phyloP scores from a whole-genome alignment of 1,140 invertebrate species.

The Drosophila obscura region DNA sequence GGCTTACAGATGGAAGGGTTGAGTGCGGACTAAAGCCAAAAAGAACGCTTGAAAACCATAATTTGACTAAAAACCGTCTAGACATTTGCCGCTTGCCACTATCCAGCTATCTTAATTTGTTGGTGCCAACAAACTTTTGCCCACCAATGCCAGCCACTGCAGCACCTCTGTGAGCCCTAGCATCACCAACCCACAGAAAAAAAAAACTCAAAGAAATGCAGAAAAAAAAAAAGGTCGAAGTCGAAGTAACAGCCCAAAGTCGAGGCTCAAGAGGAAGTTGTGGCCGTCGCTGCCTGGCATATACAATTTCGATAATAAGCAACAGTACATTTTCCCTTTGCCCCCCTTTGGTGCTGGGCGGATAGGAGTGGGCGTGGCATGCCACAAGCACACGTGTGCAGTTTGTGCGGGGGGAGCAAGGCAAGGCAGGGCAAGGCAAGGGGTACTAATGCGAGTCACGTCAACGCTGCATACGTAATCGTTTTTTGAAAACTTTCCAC shows the following conservation, averaged over 20 bases:
- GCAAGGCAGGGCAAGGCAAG: too few relatives aligned
- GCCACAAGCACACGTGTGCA: slow-evolving; percentile 31
- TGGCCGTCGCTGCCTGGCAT: slow-evolving; percentile 67
- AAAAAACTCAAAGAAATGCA: slow-evolving; percentile 3
- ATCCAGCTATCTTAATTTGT: slow-evolving; percentile 78
- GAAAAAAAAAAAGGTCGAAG: slow-evolving; percentile 23
- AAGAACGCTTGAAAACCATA: slow-evolving; percentile 74
- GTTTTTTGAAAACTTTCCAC: slow-evolving; percentile 62
- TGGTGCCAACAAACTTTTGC: slow-evolving; percentile 75
- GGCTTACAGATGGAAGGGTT: neutral
- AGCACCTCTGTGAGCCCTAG: neutral
- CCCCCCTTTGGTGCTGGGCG: neutral
- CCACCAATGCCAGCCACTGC: slow-evolving; percentile 14
- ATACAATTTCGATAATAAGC: slow-evolving; percentile 82
- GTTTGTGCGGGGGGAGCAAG: slow-evolving; percentile 8
- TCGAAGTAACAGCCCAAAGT: neutral
- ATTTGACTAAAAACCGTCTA: slow-evolving; percentile 81
- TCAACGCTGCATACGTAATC: slow-evolving; percentile 79
- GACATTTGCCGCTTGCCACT: slow-evolving; percentile 61
- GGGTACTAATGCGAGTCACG: slow-evolving; percentile 72
- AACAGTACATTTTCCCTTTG: slow-evolving; percentile 56
- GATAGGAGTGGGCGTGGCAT: slow-evolving; percentile 1
- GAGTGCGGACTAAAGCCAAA: slow-evolving; percentile 6
- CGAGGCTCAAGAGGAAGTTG: slow-evolving; percentile 59
- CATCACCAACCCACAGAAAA: neutral